phyloP scores from a whole-genome alignment of 2,113 vertebrate species.

The Jaculus jaculus region DNA sequence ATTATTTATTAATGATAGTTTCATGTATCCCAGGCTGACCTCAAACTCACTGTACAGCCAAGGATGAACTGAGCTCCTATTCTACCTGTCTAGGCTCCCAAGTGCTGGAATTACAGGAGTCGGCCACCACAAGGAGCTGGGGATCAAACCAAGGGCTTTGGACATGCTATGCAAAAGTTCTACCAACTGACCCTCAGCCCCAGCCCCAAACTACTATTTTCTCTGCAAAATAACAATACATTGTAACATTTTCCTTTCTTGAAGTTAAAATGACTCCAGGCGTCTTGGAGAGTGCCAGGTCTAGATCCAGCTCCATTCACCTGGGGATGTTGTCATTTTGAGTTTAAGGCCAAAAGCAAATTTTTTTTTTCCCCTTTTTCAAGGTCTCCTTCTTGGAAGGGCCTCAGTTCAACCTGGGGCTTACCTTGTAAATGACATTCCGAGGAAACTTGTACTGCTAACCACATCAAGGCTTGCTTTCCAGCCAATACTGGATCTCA shows the following conservation, averaged over 20 bases:
- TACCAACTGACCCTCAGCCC: too few species aligned
- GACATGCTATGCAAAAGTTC: too few species aligned
- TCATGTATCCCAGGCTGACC: too few species aligned
- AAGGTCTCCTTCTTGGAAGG: conserved; percentile 1
- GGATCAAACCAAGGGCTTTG: too few species aligned
- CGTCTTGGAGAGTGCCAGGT: neutral
- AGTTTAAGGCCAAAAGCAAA: neutral
- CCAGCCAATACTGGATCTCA: neutral
- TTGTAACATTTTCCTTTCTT: conserved; percentile 13
- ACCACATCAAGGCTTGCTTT: conserved; percentile 3
- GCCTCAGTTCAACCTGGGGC: neutral
- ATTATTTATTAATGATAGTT: neutral
- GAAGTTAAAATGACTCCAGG: conserved; percentile 10
- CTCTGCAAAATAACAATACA: neutral
- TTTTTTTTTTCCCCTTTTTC: neutral
- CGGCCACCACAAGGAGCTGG: too few species aligned
- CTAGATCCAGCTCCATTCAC: neutral
- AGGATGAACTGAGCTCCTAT: too few species aligned
- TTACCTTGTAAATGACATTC: neutral
- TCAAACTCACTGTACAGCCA: too few species aligned
- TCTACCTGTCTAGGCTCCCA: too few species aligned
- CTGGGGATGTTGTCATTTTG: neutral
- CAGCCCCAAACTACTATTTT: neutral
- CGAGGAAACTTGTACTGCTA: neutral
- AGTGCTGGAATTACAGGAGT: too few species aligned